phyloP scores from a whole-genome alignment of 2,797 vertebrate species.

The Amblyraja radiata region DNA sequence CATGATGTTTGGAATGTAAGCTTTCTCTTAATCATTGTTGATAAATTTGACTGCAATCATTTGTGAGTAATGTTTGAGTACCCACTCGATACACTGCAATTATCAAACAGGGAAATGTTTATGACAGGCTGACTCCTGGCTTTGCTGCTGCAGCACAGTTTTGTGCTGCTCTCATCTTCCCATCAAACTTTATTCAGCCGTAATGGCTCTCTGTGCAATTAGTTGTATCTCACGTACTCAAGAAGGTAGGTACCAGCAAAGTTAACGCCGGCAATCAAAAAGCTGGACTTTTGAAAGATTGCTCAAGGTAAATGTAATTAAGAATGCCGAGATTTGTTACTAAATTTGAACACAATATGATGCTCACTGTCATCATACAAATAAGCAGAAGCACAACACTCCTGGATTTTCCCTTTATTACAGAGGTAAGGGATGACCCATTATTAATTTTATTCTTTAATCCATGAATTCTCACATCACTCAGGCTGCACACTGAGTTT shows the following conservation, averaged over 20 bases:
- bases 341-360: not conserved
- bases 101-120: constrained; percentile 22
- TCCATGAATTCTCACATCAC: constrained; percentile 1
- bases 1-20: not conserved
- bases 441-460: not conserved
- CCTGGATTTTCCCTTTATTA: not conserved
- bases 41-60: constrained; percentile 7
- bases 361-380: not conserved
- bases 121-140: not conserved
- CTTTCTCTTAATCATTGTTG: not conserved
- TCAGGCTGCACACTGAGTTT: not conserved
- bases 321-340: not conserved
- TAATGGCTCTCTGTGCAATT: not conserved
- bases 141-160: not conserved
- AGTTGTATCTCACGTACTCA: not conserved
- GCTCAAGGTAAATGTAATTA: not conserved
- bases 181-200: not conserved
- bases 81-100: constrained; percentile 1
- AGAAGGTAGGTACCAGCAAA: not conserved
- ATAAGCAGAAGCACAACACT: not conserved
- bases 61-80: constrained; percentile 9
- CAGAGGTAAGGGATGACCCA: not conserved
- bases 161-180: not conserved
- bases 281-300: not conserved
- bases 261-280: not conserved